Percentiles rank a stretch among this genome's conserved stretches.
phyloP scores from a whole-genome alignment of 2,888 invertebrate genomes.

The Keiferia lycopersicella region DNA sequence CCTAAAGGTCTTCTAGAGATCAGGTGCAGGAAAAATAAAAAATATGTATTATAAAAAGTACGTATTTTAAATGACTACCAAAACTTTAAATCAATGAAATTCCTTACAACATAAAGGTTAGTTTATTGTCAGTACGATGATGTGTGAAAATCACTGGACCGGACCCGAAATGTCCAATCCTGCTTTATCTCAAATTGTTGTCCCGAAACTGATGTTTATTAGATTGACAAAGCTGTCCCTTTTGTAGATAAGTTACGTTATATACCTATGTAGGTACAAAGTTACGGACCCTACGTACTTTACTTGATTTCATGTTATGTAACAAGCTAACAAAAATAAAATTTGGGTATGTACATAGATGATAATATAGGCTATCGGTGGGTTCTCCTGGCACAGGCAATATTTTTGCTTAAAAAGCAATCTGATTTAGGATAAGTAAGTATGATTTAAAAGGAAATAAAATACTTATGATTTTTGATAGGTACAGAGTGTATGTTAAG shows the following conservation, averaged over 20 bases:
- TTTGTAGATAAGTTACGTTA: conserved; percentile 39
- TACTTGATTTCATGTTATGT: not conserved
- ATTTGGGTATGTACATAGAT: no score
- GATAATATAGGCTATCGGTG: no score
- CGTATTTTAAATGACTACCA: not conserved
- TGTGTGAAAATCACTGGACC: conserved; percentile 16
- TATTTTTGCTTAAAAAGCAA: no score
- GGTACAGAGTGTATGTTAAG: no score
- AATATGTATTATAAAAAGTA: no score
- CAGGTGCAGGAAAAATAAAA: no score
- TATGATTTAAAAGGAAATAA: no score
- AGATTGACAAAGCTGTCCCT: conserved; percentile 57
- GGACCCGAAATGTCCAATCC: not conserved
- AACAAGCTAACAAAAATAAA: no score
- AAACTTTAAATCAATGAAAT: not conserved
- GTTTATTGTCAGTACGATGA: not conserved
- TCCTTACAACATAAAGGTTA: not conserved
- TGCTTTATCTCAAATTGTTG: conserved; percentile 57
- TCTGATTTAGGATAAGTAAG: no score
- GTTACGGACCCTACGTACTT: not conserved
- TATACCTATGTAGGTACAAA: not conserved
- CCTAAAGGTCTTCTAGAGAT: no score
- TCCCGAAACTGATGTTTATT: conserved; percentile 68
- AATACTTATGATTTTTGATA: no score
- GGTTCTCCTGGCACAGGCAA: no score